A percentile compares a stretch with the other conserved stretches of the same genome.
Evolutionary conservation across 2,797 vertebrate genomes (phyloP).

Genomic region (Notolabrus celidotus): DNA sequence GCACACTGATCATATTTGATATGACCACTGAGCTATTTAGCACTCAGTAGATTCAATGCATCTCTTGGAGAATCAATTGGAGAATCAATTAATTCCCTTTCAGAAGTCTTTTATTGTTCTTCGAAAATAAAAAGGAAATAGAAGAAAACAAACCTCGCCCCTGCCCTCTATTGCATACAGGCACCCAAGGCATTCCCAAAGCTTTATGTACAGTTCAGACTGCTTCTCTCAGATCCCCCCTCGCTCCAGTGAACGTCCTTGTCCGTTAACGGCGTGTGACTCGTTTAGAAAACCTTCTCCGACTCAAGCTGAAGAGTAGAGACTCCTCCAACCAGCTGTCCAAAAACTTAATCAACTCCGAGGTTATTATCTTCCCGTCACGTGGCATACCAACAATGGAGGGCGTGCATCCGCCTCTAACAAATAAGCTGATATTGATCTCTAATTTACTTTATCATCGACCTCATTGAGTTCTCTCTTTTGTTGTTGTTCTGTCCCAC

Average conservation of each 20-base stretch:
- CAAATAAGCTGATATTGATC: constrained; percentile 51
- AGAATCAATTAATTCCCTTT: constrained; percentile 73
- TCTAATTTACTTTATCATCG: constrained; percentile 57
- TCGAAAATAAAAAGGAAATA: constrained; percentile 31
- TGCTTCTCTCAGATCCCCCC: constrained; percentile 26
- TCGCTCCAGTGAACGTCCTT: constrained; percentile 19
- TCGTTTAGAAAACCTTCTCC: constrained; percentile 15
- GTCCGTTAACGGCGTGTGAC: constrained; percentile 17
- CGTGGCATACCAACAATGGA: constrained; percentile 27
- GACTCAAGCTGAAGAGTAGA: constrained; percentile 17
- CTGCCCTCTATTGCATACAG: constrained; percentile 69
- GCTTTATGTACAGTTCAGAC: constrained; percentile 66
- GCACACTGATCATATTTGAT: constrained; percentile 82
- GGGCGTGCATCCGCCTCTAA: constrained; percentile 1
- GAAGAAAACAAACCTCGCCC: constrained; percentile 35
- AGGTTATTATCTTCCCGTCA: constrained; percentile 49
- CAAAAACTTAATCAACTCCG: constrained; percentile 22
- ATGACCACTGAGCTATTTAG: constrained; percentile 79
- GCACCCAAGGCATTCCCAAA: constrained; percentile 76
- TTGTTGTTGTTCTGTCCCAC: constrained; percentile 42
- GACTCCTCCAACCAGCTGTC: constrained; percentile 8
- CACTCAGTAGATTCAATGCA: constrained; percentile 74
- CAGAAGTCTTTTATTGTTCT: constrained; percentile 67
- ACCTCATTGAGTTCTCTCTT: constrained; percentile 49
- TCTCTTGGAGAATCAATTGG: constrained; percentile 69